These are phyloP conservation scores for Tragopan temminckii DNA, from an alignment of 2,797 vertebrate genomes.

Conservation along the genomic window DNA sequence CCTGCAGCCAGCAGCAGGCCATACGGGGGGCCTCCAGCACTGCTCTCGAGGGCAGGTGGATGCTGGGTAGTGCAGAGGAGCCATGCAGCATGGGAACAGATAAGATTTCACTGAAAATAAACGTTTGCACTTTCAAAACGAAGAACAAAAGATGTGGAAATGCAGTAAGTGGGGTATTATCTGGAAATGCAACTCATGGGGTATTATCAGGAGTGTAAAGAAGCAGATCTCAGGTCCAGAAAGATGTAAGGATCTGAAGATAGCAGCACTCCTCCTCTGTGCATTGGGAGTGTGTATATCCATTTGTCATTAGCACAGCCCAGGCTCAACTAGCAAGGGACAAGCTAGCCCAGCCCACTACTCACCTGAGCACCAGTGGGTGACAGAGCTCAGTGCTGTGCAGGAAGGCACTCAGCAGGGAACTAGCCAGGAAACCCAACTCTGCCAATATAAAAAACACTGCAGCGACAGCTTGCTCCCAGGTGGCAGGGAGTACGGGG, in stretches of 20 bases:
- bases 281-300: neutral
- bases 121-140: neutral
- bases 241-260: rapidly evolving
- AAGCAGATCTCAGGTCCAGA: neutral
- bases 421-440: neutral
- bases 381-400: neutral
- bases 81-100: neutral
- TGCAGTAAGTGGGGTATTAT: rapidly evolving
- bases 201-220: neutral
- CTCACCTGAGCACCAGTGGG: neutral
- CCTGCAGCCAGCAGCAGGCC: neutral
- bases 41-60: neutral
- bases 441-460: neutral
- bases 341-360: neutral
- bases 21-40: neutral
- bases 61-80: neutral
- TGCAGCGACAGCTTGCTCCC: neutral
- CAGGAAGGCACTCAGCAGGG: neutral
- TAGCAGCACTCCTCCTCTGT: rapidly evolving
- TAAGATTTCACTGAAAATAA: neutral
- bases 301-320: neutral
- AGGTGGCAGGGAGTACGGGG: neutral
- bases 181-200: no score
- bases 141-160: neutral
- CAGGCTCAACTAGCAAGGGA: neutral